These are phyloP conservation scores for Antheraea pernyi DNA, from an alignment of 1,140 invertebrate species.

Conservation along the genomic window DNA sequence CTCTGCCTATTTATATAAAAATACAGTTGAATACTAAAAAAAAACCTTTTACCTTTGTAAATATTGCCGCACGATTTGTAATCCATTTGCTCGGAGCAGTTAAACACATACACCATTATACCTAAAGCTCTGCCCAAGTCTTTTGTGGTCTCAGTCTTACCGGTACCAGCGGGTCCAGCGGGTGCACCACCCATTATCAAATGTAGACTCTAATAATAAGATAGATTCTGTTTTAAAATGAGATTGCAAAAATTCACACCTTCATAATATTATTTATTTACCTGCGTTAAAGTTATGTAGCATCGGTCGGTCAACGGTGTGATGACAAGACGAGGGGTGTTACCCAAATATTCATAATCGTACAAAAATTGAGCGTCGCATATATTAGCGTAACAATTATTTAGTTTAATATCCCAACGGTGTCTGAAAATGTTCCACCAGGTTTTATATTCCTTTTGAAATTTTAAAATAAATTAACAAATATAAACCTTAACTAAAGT, in stretches of 20 bases:
- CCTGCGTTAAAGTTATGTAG: constrained; percentile 93
- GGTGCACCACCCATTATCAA: constrained; percentile 95
- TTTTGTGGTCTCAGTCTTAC: constrained; percentile 97
- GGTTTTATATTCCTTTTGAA: background rate
- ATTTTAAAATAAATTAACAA: no score
- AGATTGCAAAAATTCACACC: no score
- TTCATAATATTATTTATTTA: constrained; percentile 59
- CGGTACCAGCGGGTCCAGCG: constrained; percentile 92
- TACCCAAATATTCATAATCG: constrained; percentile 97
- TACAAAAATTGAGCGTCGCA: constrained; percentile 95
- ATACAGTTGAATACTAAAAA: background rate
- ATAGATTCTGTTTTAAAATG: background rate
- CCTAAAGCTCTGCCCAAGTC: constrained; percentile 94
- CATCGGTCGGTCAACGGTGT: constrained; percentile 94
- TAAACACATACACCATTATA: constrained; percentile 97
- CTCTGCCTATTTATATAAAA: no score
- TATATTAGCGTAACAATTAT: constrained; percentile 95
- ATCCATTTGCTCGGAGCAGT: constrained; percentile 98
- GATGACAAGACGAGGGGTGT: constrained; percentile 85
- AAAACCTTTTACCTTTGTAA: constrained; percentile 83
- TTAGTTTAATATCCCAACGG: constrained; percentile 89
- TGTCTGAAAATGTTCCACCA: constrained; percentile 81
- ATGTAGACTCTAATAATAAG: constrained; percentile 85
- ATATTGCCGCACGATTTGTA: constrained; percentile 96
- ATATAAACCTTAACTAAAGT: no score